These are phyloP conservation scores for Eulimnadia texana DNA, from an alignment of 1,140 invertebrate genomes.

Conservation along the genomic window DNA sequence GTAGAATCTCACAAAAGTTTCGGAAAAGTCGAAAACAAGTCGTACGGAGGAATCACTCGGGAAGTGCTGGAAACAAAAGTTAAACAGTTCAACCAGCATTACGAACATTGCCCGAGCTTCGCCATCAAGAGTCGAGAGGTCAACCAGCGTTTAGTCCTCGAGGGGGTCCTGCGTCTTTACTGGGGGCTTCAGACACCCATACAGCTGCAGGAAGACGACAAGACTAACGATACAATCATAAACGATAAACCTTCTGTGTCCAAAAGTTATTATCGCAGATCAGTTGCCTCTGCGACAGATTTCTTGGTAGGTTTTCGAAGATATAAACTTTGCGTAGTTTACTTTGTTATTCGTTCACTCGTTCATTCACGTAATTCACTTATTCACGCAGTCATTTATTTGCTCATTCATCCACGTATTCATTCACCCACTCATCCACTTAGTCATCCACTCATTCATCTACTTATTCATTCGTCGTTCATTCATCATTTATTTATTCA, in stretches of 20 bases:
- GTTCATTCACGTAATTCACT: no score
- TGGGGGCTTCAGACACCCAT: conserved; percentile 74
- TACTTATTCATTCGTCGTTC: no score
- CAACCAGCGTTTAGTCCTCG: conserved; percentile 59
- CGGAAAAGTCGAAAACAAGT: conserved; percentile 46
- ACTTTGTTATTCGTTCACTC: no score
- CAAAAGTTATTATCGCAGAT: conserved; percentile 47
- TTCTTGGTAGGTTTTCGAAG: conserved; percentile 12
- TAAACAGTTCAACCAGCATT: conserved; percentile 62
- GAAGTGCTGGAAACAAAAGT: conserved; percentile 55
- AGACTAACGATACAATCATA: no score
- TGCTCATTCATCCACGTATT: no score
- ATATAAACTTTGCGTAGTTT: no score
- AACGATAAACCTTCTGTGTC: conserved; percentile 54
- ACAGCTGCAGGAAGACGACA: conserved; percentile 72
- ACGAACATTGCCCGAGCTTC: conserved; percentile 54
- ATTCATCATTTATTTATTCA: no score
- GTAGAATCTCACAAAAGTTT: conserved; percentile 75
- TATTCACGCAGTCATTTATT: no score
- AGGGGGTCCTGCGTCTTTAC: conserved; percentile 63
- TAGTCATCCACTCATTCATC: no score
- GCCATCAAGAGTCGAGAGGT: conserved; percentile 58
- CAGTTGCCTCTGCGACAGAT: conserved; percentile 20
- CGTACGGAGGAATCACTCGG: conserved; percentile 19
- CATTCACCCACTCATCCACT: no score